Conservation (phyloP, 2,797 vertebrate species). For the Hippoglossus hippoglossus region DNA sequence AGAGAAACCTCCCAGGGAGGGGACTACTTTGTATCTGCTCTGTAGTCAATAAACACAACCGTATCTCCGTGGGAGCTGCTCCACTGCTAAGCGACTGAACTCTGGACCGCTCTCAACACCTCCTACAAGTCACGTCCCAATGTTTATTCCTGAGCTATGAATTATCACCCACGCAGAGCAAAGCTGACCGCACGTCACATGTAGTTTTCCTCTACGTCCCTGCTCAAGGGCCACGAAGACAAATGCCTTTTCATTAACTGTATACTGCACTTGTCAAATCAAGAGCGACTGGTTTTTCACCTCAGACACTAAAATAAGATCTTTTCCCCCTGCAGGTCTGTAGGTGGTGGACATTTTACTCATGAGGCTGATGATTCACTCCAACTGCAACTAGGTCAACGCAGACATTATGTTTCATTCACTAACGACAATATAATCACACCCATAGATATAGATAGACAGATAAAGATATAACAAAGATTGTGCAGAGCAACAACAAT, state of each 20-base stretch:
- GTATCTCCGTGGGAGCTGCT: too few relatives aligned
- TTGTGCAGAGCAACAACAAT: too few relatives aligned
- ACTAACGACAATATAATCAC: neutral
- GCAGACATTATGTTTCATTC: neutral
- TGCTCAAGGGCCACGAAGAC: neutral
- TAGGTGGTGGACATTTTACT: conserved; percentile 13
- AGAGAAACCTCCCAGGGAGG: neutral
- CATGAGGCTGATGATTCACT: neutral
- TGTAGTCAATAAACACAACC: neutral
- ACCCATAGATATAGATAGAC: too few relatives aligned
- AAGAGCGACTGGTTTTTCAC: neutral
- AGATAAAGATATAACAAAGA: too few relatives aligned
- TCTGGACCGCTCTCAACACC: neutral
- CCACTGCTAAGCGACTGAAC: neutral
- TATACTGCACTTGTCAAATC: neutral
- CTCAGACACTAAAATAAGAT: neutral
- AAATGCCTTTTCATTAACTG: neutral
- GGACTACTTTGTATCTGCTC: neutral
- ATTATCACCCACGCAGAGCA: neutral
- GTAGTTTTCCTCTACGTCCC: neutral
- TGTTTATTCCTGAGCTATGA: neutral
- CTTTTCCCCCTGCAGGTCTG: neutral
- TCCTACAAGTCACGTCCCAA: neutral
- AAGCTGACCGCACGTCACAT: neutral
- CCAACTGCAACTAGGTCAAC: neutral